phyloP scores from a whole-genome alignment of 35 echinoderm and acorn worm species.

The Patiria miniata region DNA sequence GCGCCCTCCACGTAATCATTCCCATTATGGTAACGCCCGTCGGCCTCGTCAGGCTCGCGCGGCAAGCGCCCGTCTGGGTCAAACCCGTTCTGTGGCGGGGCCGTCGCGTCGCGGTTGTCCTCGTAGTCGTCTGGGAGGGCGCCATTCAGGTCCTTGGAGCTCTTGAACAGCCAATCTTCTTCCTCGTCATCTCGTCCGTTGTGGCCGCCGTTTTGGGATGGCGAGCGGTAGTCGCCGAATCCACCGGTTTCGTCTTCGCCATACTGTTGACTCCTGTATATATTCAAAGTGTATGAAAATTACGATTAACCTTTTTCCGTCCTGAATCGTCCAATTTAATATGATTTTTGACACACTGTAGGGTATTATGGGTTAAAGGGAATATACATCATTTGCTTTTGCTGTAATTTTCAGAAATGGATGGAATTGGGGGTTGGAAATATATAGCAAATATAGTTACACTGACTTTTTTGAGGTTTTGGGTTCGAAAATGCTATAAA shows the following conservation, averaged over 20 bases:
- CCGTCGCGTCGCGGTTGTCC: not conserved
- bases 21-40: not conserved
- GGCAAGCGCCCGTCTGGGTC: not conserved
- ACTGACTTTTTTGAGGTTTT: too few relatives aligned
- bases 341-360: too few relatives aligned
- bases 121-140: not conserved
- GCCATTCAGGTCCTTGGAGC: not conserved
- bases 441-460: too few relatives aligned
- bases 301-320: not conserved
- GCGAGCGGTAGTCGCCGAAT: constrained; percentile 1
- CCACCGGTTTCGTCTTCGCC: constrained; percentile 20
- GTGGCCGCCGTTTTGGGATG: not conserved
- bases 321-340: not conserved
- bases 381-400: too few relatives aligned
- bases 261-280: not conserved
- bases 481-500: too few relatives aligned
- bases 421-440: too few relatives aligned
- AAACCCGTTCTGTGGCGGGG: not conserved
- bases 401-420: too few relatives aligned
- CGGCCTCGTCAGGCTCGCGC: not conserved
- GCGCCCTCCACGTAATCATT: not conserved
- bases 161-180: not conserved
- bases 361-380: too few relatives aligned
- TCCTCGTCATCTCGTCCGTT: not conserved
- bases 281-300: not conserved